Base-by-base conservation (phyloP, 2,888 invertebrate species). In the Pandemis cinnamomeana region DNA sequence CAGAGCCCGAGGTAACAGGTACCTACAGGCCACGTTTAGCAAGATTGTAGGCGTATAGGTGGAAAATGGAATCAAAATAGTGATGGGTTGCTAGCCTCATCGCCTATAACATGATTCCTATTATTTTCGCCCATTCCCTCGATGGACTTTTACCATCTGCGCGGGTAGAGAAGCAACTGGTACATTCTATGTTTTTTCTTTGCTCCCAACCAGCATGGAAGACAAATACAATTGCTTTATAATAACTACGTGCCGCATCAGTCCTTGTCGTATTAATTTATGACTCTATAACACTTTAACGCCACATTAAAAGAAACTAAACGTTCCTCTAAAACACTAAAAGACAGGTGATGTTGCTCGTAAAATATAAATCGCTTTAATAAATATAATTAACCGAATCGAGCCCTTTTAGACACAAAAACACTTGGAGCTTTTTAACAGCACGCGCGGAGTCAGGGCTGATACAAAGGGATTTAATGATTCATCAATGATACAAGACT, bases 291-390 rank as follows among this genome's bases (percentile, higher is more conserved):
- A 58, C 58, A 58, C 11, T 27, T 58, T 58, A 27, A 58, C n/a
- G 42, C 11, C 13, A 8, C 8, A 13, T 61, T 36, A 61, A 61
- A 61, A 13, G 13, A 61, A 13, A 41, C 41, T 36, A 61, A 61
- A 41, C 41, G 13, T 41, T 41, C 27, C 27, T 27, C 27, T 27
- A 61, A 42, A 72, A 60, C 46, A 13, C 46, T 42, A 44, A 44
- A 55, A 46, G 61, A 55, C 74, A 74, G 70, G 66, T 74, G 74
- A 36, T 11, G 13, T 64, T 68, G n/a, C 20, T 70, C 41, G 41
- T 53, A 71, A 71, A 64, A 15, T 55, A 74, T 67, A 62, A 74
- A 71, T 74, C 70, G 11, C 46, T 44, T 71, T 70, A 44, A 71
- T 67, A 55, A 53, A 51, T 61, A 60, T 70, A 60, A 74, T 74